Base-by-base conservation (phyloP, 2,113 vertebrate genomes). In the Gavialis gangeticus region DNA sequence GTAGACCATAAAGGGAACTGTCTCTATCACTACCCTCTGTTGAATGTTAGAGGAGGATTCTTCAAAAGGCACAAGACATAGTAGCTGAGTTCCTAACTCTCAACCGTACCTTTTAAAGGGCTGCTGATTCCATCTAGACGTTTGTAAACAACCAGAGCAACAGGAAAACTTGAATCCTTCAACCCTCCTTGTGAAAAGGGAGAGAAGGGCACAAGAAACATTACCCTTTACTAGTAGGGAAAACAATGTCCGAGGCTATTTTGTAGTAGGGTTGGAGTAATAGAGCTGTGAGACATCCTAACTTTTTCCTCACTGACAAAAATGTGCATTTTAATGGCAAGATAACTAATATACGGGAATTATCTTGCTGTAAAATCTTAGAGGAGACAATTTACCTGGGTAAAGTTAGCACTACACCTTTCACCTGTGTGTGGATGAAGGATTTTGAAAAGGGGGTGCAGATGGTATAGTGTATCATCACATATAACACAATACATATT, bases 1-100 rank as follows among this genome's bases (percentile, higher is more conserved):
- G 71, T 82, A 4, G 54, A 69, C 71, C 82, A 59, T 92, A 93
- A 95, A 89, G 78, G 25, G 30, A 96, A 88, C 71, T 67, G 67
- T 90, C 86, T 89, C 90, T 91, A 92, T 96, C 88, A 88, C 87
- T 91, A 90, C 63, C 8, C n/a, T 34, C 25, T 57, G 12, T 8
- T 84, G 67, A 73, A 3, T 75, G 56, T n/a, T 30, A 54, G 37
- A 60, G 3, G 15, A 14, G 87, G 8, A 75, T 67, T 77, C 34
- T 88, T 95, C 46, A 75, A 81, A 79, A 82, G 71, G 28, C 7
- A 86, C 57, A 84, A 75, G 18, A 17, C 3, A 60, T 30, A 24
- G 8, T 58, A 12, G 19, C 12, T n/a, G 15, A 28, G 5, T 82
- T 94, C 84, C 16, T 19, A 60, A 22, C 71, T 94, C 90, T 67